Conservation (phyloP, 2,888 invertebrate species). For the Clepsis dumicolana region DNA sequence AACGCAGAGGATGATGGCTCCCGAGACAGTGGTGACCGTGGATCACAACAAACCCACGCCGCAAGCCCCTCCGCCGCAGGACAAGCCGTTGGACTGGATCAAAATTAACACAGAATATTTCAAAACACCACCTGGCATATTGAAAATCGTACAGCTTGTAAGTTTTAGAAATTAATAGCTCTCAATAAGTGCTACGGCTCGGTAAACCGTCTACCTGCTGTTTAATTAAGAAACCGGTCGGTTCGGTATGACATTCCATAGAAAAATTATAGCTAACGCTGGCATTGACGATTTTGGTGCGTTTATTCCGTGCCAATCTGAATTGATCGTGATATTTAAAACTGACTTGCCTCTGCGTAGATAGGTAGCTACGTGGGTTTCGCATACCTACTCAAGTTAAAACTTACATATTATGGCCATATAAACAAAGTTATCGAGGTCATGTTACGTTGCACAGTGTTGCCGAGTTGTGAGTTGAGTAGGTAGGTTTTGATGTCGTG, state of each 20-base stretch:
- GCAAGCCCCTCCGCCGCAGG: conserved; percentile 79
- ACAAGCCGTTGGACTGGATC: conserved; percentile 88
- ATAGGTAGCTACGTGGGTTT: conserved; percentile 47
- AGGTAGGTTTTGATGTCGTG: conserved; percentile 53
- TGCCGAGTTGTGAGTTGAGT: conserved; percentile 71
- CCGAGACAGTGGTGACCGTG: conserved; percentile 93
- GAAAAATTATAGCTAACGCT: conserved; percentile 29
- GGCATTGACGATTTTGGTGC: conserved; percentile 22
- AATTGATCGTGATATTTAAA: conserved; percentile 13
- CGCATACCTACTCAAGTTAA: conserved; percentile 45
- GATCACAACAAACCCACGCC: conserved; percentile 87
- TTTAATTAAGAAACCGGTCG: conserved; percentile 44
- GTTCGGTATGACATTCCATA: conserved; percentile 42
- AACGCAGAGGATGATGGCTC: conserved; percentile 89
- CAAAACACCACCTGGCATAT: conserved; percentile 91
- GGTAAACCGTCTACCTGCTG: conserved; percentile 39
- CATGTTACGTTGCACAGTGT: conserved; percentile 59
- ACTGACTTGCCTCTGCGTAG: conserved; percentile 6
- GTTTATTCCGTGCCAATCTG: conserved; percentile 26
- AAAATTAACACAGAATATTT: conserved; percentile 93
- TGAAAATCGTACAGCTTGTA: conserved; percentile 94
- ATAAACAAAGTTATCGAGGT: conserved; percentile 59
- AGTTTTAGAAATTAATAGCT: conserved; percentile 64
- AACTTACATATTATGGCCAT: conserved; percentile 50
- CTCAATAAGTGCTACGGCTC: not conserved